Evolutionary conservation across 2,113 vertebrate genomes (phyloP).

Genomic region (Meles meles): DNA sequence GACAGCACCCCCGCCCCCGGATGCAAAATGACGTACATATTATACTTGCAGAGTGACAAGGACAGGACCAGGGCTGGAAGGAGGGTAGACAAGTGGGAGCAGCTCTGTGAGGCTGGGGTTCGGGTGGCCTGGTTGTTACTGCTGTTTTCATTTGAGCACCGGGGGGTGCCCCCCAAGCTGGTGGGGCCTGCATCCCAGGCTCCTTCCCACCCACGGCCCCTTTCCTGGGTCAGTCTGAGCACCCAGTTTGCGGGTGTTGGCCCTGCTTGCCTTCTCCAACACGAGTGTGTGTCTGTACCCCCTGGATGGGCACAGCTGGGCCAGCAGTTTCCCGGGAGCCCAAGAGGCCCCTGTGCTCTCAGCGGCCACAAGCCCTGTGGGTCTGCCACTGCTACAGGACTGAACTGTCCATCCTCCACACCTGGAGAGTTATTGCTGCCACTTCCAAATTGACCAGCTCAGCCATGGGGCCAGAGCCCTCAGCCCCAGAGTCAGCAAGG

Average conservation of each 20-base stretch:
- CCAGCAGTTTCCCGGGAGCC: not conserved
- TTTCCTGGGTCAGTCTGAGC: too few relatives aligned
- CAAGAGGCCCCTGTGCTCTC: not conserved
- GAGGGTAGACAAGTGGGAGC: not conserved
- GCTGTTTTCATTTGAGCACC: not conserved
- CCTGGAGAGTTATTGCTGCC: not conserved
- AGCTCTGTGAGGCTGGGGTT: not conserved
- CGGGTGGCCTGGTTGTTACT: not conserved
- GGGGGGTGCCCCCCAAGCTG: not conserved
- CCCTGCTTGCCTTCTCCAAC: not conserved
- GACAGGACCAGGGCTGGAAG: not conserved
- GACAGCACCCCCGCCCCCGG: not conserved
- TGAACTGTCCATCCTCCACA: too few relatives aligned
- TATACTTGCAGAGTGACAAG: not conserved
- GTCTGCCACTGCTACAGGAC: not conserved
- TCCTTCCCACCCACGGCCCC: not conserved
- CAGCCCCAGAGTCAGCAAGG: not conserved
- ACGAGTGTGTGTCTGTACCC: fast-evolving
- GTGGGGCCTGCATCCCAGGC: not conserved
- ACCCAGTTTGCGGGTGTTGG: not conserved
- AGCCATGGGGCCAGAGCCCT: not conserved
- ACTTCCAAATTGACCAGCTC: not conserved
- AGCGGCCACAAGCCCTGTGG: not conserved
- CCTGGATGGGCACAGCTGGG: not conserved
- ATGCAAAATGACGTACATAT: not conserved